Base-by-base conservation (phyloP, 2,888 invertebrate genomes). In the Brachylomia viminalis region DNA sequence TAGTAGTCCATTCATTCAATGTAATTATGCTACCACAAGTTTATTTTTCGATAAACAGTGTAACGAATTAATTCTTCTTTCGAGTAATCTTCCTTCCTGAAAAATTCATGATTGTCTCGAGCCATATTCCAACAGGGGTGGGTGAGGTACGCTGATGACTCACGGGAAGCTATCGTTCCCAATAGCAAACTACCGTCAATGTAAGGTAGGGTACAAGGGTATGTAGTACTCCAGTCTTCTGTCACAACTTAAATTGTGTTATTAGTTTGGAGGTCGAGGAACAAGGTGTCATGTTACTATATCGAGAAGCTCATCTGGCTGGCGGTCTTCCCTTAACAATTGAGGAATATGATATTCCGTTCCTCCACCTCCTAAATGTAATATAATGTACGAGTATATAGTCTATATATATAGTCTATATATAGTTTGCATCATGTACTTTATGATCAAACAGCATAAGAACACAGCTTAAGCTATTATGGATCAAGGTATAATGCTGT, bases 371-470 rank as follows among this genome's bases (percentile, higher is more conserved):
- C 3, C 54, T 33, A 56, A 56, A 20, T 8, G 45, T 10, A 0
- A 45, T 17, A 17, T 15, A 7, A 30, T 23, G n/a, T n/a, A n/a
- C n/a, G n/a, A 30, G 13, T 54, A 15, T 45, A 17, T 15, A 30
- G 13, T 33, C 1, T 33, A 67, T 30, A 5, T n/a, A n/a, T n/a
- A n/a, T n/a, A n/a, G n/a, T n/a, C n/a, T n/a, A n/a, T n/a, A 15
- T 33, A 56, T 45, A 45, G 30, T 47, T 71, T 58, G 45, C 20
- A 47, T 47, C 11, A 27, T 58, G 30, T 47, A 73, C 17, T 58
- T 30, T 38, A 72, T 59, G 23, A 72, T 59, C 15, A 49, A 74
- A 49, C 17, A 72, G 74, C 72, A 49, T 49, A 17, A 15, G 49
- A 42, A 61, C 52, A 42, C 15, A 42, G 49, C 42, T 73, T 45